Evolutionary conservation across 2,113 vertebrate genomes (phyloP), one percentile per base, ranked within the genome.

Genomic region (Apteryx owenii): DNA sequence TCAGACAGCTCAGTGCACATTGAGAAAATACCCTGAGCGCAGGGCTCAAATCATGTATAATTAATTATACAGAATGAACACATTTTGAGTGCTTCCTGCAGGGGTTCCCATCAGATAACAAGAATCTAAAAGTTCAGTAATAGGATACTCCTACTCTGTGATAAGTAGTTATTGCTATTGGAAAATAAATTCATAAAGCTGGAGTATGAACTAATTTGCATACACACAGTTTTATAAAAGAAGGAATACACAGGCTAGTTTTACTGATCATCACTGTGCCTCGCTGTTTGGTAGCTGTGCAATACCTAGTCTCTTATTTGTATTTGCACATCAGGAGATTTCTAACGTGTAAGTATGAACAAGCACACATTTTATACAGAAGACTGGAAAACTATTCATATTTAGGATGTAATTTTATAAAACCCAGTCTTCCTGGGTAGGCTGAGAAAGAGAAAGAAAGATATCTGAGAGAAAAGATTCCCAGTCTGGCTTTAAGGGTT

Each of bases 181-280:
- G 8, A 33, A 53, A 61, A 48, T n/a, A 42, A 38, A 46, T 25
- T 5, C 33, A 7, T 40, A 20, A n/a, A n/a, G 44, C 12, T 84
- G 85, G 31, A 50, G n/a, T 2, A 10, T 2, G 51, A 42, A 25
- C 31, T 12, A 2, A 50, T 11, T 3, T 12, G 33, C 54, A 12
- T 1, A 1, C 13, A 3, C 1, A 4, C 4, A 11, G 5, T n/a
- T 11, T 29, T 9, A 48, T 9, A 72, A 38, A 31, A 40, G 51
- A 7, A 29, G 46, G 62, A 22, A 56, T 31, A 50, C 44, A 2
- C 54, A 13, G 50, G 25, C 8, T 9, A 2, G 4, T 58, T 38
- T 10, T 28, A 10, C 50, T 5, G 42, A 14, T 7, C 16, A 20
- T 2, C 19, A 5, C 62, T 28, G 4, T 10, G 60, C 25, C 72